Evolutionary conservation across 2,888 invertebrate genomes (phyloP), one percentile per base, ranked within the genome.

Genomic region (Ormyrus rosae): DNA sequence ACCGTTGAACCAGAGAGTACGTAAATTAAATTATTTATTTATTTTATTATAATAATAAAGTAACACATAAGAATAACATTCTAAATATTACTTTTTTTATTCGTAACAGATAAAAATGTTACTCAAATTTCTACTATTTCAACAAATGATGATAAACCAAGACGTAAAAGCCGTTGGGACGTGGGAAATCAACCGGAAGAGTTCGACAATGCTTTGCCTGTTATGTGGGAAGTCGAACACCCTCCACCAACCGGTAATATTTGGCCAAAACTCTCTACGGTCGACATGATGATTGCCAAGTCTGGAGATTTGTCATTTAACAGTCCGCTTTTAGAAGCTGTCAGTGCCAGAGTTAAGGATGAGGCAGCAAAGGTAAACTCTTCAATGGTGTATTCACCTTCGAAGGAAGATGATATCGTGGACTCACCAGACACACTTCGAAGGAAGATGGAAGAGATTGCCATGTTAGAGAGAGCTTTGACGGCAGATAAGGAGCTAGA

Each of bases 151-250:
- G 83, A 82, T 6, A 64, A 80, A 5, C 67, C 77, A 11, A 80
- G 83, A 61, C 86, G 85, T 75, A 87, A 87, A 80, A 89, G 88
- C 82, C 86, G 89, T 6, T 90, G 90, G 90, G 89, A 90, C 61
- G 88, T 89, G 6, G 87, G 85, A 8, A 85, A 83, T 7, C 87
- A 88, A 2, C 79, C 80, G 0, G 87, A 86, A 0, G 87, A 87
- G 0, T 86, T 86, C n/a, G 81, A 85, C 10, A 88, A 89, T 75
- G 84, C 84, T 3, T 80, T 84, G 9, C 83, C 87, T 0, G 86
- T 86, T 2, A 84, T 83, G 82, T 87, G 88, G 87, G 87, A 87
- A 48, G 85, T 84, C 34, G 87, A 87, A 45, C 34, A 34, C 34
- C 34, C 34, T 2, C 34, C 34, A 34, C 34, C 34, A 34, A 34